Percentiles rank a stretch among this genome's conserved stretches.
These are phyloP conservation scores for Gari tellinella DNA, from an alignment of 2,888 invertebrate species.

Conservation along the genomic window DNA sequence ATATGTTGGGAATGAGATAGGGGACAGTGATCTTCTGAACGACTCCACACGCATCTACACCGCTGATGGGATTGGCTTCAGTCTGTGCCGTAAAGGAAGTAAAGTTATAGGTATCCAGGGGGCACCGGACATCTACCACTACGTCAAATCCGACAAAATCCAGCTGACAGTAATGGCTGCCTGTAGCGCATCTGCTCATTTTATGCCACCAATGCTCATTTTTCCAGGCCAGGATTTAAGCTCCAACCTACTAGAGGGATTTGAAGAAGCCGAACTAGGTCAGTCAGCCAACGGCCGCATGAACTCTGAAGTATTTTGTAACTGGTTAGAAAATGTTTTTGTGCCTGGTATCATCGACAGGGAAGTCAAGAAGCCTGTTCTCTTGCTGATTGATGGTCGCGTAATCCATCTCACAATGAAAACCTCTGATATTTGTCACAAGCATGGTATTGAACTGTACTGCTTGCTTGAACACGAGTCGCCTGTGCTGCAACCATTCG, in stretches of 20 bases:
- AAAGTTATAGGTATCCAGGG: slow-evolving; percentile 20
- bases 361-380: slow-evolving; percentile 27
- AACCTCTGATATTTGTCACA: slow-evolving; percentile 30
- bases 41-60: slow-evolving; percentile 16
- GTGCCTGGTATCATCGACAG: slow-evolving; percentile 9
- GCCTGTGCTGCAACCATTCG: slow-evolving; percentile 50
- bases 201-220: slow-evolving; percentile 33
- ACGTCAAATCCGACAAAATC: slow-evolving; percentile 17
- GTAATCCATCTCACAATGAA: slow-evolving; percentile 39
- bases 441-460: slow-evolving; percentile 41
- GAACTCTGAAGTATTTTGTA: slow-evolving; percentile 24
- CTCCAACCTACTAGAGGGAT: slow-evolving; percentile 35
- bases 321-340: slow-evolving; percentile 31
- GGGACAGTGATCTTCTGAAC: slow-evolving; percentile 10
- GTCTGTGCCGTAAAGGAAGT: slow-evolving; percentile 17
- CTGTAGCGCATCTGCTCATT: slow-evolving; percentile 25
- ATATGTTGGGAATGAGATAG: slow-evolving; percentile 17
- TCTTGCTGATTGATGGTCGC: slow-evolving; percentile 53
- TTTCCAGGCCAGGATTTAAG: slow-evolving; percentile 32
- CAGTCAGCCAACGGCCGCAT: slow-evolving; percentile 28
- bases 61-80: slow-evolving; percentile 28
- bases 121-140: slow-evolving; percentile 29
- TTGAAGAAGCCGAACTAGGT: slow-evolving; percentile 31
- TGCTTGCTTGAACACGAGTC: slow-evolving; percentile 49
- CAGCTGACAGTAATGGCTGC: slow-evolving; percentile 36